Evolutionary conservation across 1,140 invertebrate species (phyloP), one percentile per base, ranked within the genome.

Genomic region (Harpegnathos saltator): DNA sequence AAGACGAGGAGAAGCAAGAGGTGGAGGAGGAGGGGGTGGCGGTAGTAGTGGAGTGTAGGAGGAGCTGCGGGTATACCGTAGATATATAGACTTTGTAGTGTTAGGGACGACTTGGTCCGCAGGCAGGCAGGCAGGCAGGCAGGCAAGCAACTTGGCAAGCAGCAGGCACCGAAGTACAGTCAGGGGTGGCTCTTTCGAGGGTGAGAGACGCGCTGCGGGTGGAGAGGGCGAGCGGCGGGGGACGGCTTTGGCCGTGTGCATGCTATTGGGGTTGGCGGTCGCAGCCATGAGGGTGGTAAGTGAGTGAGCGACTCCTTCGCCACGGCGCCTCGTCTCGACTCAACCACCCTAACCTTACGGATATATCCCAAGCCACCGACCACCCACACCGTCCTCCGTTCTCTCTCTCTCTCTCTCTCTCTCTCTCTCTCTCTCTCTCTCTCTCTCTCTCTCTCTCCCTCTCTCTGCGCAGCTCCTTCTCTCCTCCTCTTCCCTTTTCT

Each of bases 231-330:
- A n/a, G 38, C n/a, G 11, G 56, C 11, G 17, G 52, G 48, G 66
- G 84, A 82, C 63, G 82, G 77, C 73, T 83, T 81, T 72, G 62
- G 77, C 80, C 86, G 81, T 84, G 90, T 80, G 89, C 84, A 72
- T 73, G 84, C 85, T 90, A 92, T 92, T 90, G 90, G 90, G 90
- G 89, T 91, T 89, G 90, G 89, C 81, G 91, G 90, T 92, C 85
- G 91, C 89, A 91, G 90, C 91, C 87, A 92, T 85, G 90, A 93
- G 92, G 91, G 92, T 92, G 92, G 92, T 93, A 93, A 93, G 92
- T 93, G 92, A 93, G 92, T 92, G 93, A 93, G 91, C 91, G 91
- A 93, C 93, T 93, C 92, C 91, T 93, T 93, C 90, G 91, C 91
- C 89, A 86, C 91, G 90, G 88, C 92, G 89, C 89, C 89, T 89